These are phyloP conservation scores for Neoscelio sp. DNA, from an alignment of 2,888 invertebrate genomes.

Conservation along the genomic window DNA sequence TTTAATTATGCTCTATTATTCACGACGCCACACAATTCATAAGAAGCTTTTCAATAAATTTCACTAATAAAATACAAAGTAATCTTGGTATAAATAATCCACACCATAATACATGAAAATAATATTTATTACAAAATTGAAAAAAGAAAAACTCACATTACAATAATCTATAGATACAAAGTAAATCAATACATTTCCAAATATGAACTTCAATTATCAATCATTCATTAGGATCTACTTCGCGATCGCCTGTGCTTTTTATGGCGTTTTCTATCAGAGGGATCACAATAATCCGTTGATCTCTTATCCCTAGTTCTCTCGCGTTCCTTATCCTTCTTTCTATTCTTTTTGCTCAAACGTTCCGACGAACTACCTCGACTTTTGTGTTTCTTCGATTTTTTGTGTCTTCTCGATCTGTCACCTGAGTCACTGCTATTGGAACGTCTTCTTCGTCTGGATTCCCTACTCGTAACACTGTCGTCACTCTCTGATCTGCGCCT, in stretches of 20 bases:
- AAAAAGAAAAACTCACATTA: not conserved
- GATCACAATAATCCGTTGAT: constrained; percentile 77
- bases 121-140: constrained; percentile 31
- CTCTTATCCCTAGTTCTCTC: constrained; percentile 85
- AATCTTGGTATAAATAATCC: too few species aligned
- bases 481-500: constrained; percentile 46
- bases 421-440: constrained; percentile 72
- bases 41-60: too few species aligned
- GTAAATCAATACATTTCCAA: not conserved
- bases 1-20: too few species aligned
- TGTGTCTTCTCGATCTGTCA: constrained; percentile 64
- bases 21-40: too few species aligned
- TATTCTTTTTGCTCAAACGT: constrained; percentile 84
- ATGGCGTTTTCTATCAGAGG: constrained; percentile 84
- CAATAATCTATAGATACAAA: not conserved
- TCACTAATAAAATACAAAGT: too few species aligned
- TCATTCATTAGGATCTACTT: constrained; percentile 60
- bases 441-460: constrained; percentile 70
- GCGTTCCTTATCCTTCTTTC: constrained; percentile 85
- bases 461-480: constrained; percentile 68
- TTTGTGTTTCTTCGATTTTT: constrained; percentile 81
- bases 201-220: constrained; percentile 6
- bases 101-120: constrained; percentile 31
- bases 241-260: constrained; percentile 74
- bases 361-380: constrained; percentile 81